phyloP scores from a whole-genome alignment of 2,888 invertebrate species.

The Alitta virens region DNA sequence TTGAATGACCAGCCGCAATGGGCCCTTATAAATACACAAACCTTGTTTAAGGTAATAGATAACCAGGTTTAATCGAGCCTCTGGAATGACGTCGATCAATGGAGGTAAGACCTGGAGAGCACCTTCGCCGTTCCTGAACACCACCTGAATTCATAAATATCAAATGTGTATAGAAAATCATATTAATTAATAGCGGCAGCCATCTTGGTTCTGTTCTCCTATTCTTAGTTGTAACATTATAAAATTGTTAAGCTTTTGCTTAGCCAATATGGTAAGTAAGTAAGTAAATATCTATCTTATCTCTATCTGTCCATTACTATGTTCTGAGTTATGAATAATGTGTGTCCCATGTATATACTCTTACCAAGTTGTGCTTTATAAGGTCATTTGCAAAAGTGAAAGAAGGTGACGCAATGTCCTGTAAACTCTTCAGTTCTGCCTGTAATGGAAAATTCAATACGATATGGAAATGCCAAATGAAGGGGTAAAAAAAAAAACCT shows the following conservation, averaged over 20 bases:
- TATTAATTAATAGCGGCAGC: background rate
- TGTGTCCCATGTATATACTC: too few species aligned
- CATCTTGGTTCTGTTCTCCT: too few species aligned
- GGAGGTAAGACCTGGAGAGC: slow-evolving; percentile 88
- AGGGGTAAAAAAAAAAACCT: too few species aligned
- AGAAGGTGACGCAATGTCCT: slow-evolving; percentile 68
- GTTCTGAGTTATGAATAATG: too few species aligned
- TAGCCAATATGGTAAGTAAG: too few species aligned
- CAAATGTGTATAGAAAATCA: background rate
- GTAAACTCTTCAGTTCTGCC: slow-evolving; percentile 78
- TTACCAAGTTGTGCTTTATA: slow-evolving; percentile 81
- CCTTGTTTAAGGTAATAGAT: slow-evolving; percentile 85
- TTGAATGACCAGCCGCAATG: too few species aligned
- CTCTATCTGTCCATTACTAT: too few species aligned
- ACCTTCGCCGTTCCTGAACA: slow-evolving; percentile 90
- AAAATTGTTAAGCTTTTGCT: background rate
- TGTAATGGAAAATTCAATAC: slow-evolving; percentile 23
- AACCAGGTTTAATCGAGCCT: slow-evolving; percentile 92
- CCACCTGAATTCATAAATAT: slow-evolving; percentile 63
- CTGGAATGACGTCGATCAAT: slow-evolving; percentile 91
- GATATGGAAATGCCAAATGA: too few species aligned
- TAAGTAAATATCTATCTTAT: too few species aligned
- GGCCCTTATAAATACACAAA: too few species aligned
- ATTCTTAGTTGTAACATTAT: background rate
- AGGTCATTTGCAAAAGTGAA: slow-evolving; percentile 83